Conservation (phyloP, 1,140 invertebrate genomes). For the Trichonephila clavata region DNA sequence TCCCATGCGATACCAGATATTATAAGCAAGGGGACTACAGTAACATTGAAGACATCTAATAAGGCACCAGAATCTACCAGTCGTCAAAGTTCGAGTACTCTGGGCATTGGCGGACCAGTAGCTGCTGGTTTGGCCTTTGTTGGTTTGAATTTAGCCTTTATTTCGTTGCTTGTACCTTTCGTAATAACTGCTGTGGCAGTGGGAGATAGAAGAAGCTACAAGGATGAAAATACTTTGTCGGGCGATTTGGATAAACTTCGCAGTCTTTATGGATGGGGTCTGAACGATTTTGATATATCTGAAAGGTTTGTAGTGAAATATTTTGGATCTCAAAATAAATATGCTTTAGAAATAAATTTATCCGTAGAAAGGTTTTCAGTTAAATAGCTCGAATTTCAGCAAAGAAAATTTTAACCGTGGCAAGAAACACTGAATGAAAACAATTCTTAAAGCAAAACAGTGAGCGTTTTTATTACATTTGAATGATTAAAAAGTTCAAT, state of each 20-base stretch:
- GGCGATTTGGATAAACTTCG: background rate
- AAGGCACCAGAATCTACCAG: background rate
- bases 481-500: too few relatives aligned
- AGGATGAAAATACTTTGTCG: background rate
- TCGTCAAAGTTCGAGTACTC: background rate
- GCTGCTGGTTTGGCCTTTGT: constrained; percentile 61
- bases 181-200: constrained; percentile 53
- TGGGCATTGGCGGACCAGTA: constrained; percentile 31
- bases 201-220: background rate
- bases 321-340: background rate
- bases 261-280: background rate
- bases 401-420: too few relatives aligned
- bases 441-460: too few relatives aligned
- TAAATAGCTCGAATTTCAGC: too few relatives aligned
- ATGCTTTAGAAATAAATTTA: too few relatives aligned
- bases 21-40: background rate
- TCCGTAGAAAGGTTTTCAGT: too few relatives aligned
- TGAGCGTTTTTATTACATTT: too few relatives aligned
- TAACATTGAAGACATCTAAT: background rate
- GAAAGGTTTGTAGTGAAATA: background rate
- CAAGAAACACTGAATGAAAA: too few relatives aligned
- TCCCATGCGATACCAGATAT: background rate
- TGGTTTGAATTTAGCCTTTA: constrained; percentile 64
- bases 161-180: constrained; percentile 62
- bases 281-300: background rate